Evolutionary conservation across 2,113 vertebrate species (phyloP).

Genomic region (Gasterosteus nipponicus): DNA sequence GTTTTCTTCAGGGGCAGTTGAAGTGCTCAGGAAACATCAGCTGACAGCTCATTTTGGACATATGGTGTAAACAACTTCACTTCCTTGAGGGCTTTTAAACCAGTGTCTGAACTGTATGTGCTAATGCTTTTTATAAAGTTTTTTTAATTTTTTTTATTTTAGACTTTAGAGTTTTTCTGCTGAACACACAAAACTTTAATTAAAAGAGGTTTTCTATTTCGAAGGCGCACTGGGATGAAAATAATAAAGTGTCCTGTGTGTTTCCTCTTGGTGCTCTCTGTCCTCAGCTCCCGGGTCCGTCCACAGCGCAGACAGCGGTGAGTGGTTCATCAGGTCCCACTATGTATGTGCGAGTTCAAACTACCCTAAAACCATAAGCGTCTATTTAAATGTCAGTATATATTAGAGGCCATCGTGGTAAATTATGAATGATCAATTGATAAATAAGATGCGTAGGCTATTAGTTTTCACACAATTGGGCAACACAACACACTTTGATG

Average conservation of each 20-base stretch:
- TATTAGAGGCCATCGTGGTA: background rate
- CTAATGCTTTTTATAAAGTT: background rate
- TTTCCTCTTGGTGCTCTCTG: background rate
- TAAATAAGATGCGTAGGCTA: conserved; percentile 3
- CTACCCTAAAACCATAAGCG: background rate
- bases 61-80: background rate
- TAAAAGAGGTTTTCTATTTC: background rate
- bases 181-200: background rate
- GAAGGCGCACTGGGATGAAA: background rate
- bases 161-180: background rate
- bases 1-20: background rate
- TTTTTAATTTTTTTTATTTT: background rate
- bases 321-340: conserved; percentile 65
- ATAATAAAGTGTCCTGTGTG: background rate
- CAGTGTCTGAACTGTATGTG: background rate
- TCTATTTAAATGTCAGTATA: background rate
- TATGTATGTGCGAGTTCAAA: too few species aligned
- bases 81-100: background rate
- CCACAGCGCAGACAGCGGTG: conserved; percentile 90
- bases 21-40: background rate
- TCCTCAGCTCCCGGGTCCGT: conserved; percentile 79
- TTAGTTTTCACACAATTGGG: conserved; percentile 6
- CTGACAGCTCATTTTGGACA: background rate
- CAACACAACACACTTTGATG: background rate
- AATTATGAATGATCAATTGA: conserved; percentile 2